phyloP scores from a whole-genome alignment of 2,113 vertebrate genomes.

The Osmerus eperlanus region DNA sequence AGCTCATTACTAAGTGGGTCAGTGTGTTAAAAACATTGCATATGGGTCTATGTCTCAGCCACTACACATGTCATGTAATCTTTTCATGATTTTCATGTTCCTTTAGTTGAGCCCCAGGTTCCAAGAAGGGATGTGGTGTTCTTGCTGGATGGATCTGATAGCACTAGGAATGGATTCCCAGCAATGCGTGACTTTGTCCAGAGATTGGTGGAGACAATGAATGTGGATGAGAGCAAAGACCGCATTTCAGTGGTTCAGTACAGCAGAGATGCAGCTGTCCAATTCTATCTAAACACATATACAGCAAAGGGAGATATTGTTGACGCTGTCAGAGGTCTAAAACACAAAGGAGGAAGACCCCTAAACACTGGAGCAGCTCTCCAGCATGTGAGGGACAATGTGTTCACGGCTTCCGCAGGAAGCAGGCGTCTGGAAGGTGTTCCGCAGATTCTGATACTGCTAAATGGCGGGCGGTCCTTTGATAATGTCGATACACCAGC shows the following conservation, averaged over 20 bases:
- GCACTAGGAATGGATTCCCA: conserved; percentile 50
- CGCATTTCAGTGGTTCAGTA: conserved; percentile 37
- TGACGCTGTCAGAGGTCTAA: conserved; percentile 25
- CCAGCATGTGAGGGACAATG: conserved; percentile 37
- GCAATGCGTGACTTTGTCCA: conserved; percentile 76
- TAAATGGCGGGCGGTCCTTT: conserved; percentile 25
- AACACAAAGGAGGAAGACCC: conserved; percentile 49
- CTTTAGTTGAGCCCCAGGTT: conserved; percentile 4
- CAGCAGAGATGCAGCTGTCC: conserved; percentile 26
- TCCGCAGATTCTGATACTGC: conserved; percentile 38
- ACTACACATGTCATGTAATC: conserved; percentile 1
- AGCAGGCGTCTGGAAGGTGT: conserved; percentile 35
- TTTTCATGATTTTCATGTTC: background rate
- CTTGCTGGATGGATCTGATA: conserved; percentile 41
- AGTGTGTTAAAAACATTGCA: too few species aligned
- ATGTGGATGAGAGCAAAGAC: conserved; percentile 30
- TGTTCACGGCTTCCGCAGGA: conserved; percentile 29
- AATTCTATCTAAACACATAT: conserved; percentile 36
- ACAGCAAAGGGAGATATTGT: conserved; percentile 16
- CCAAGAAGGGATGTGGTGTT: conserved; percentile 34
- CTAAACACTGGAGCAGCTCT: conserved; percentile 55
- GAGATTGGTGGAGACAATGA: conserved; percentile 29
- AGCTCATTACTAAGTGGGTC: too few species aligned
- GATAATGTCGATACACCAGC: conserved; percentile 25
- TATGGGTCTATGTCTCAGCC: background rate